Base-by-base conservation (phyloP, 2,113 vertebrate species). In the Syngnathoides biaculeatus region DNA sequence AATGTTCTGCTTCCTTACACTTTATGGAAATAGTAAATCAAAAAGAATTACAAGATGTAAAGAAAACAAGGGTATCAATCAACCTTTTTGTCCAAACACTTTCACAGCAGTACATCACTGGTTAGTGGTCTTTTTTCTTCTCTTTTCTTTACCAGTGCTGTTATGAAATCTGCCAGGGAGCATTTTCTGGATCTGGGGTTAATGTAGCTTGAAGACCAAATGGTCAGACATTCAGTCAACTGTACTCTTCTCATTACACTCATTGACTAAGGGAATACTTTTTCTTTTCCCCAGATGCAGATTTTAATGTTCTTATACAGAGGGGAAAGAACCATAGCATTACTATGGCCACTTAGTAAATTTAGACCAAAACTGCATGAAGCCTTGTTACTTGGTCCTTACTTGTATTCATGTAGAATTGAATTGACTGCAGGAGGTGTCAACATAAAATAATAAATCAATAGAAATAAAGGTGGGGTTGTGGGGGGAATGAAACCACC, bases 121-220 rank as follows among this genome's bases (percentile, higher is more conserved):
- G 80, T 84, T 81, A 84, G 75, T 84, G 69, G 73, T 79, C 61
- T 68, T 62, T 67, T 78, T 77, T 39, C 79, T 85, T 83, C 84
- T 40, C 6, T n/a, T 40, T n/a, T 20, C n/a, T 45, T 40, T 58
- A 39, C 85, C 83, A 80, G 79, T 40, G 72, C 67, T 76, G 73
- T 87, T 89, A 89, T 86, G 81, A 88, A 84, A 89, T 88, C 84
- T 82, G 82, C 81, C 71, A 74, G 75, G 79, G 74, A 84, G 82
- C 76, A 72, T 88, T 87, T 74, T 73, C 71, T 75, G 73, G 71
- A 83, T 78, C 71, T 52, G 72, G 84, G 86, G 67, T 86, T 89
- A 89, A 91, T 90, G 87, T 88, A 89, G 85, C 86, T 86, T 75
- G 76, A 88, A 88, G 87, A 87, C 86, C 82, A 88, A 89, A 89